Evolutionary conservation across 2,113 vertebrate species (phyloP).

Genomic region (Lanius collurio): DNA sequence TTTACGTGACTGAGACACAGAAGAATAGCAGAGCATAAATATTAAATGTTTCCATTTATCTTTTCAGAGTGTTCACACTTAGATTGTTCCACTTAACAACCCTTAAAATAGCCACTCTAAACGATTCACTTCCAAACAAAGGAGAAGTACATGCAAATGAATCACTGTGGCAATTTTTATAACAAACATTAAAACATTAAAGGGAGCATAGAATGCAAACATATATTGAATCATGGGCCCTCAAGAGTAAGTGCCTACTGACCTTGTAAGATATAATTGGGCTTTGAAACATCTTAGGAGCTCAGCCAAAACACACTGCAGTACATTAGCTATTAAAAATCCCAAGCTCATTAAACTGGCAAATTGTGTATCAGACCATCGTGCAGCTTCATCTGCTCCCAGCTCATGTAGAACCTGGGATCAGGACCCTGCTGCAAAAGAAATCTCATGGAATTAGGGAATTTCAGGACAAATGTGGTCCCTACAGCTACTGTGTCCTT

Average conservation of each 20-base stretch:
- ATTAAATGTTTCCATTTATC: constrained; percentile 44
- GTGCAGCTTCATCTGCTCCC: neutral
- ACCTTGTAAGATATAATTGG: constrained; percentile 12
- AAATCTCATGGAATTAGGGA: neutral
- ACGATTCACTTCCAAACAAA: constrained; percentile 1
- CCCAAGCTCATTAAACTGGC: neutral
- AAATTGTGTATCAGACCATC: neutral
- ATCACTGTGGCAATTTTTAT: neutral
- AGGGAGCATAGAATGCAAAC: neutral
- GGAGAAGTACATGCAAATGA: neutral
- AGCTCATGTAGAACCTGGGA: neutral
- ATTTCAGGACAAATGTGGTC: neutral
- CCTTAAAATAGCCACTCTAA: constrained; percentile 40
- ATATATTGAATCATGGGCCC: neutral
- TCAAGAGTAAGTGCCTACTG: constrained; percentile 9
- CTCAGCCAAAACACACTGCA: neutral
- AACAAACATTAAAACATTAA: constrained; percentile 6
- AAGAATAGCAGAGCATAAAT: constrained; percentile 21
- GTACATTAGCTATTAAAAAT: neutral
- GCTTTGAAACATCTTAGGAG: neutral
- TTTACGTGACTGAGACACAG: neutral
- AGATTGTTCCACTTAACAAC: constrained; percentile 9
- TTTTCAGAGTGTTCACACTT: neutral
- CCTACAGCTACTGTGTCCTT: neutral
- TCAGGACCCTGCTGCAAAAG: neutral